phyloP scores from a whole-genome alignment of 2,113 vertebrate genomes.

The Castor canadensis region DNA sequence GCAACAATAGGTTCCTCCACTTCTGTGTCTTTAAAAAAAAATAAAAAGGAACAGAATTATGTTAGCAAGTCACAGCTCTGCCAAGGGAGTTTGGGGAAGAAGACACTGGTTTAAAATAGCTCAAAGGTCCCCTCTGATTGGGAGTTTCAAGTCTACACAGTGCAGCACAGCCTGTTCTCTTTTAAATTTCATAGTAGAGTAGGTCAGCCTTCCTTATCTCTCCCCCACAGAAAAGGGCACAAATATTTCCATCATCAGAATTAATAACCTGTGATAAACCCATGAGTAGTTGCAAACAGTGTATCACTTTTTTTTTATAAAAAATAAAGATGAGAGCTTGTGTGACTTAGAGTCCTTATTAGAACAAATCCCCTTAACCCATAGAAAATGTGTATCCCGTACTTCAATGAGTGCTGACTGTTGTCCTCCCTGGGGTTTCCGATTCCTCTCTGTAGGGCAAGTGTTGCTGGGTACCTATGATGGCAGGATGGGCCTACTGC shows the following conservation, averaged over 20 bases:
- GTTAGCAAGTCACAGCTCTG: constrained; percentile 63
- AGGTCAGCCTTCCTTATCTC: constrained; percentile 34
- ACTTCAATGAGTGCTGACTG: neutral
- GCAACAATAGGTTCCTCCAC: neutral
- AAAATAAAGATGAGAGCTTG: neutral
- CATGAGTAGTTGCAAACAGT: constrained; percentile 5
- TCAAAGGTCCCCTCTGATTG: constrained; percentile 50
- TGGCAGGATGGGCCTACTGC: fast-evolving
- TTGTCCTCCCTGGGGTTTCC: neutral
- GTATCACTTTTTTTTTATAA: neutral
- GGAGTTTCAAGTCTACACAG: constrained; percentile 35
- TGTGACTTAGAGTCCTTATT: neutral
- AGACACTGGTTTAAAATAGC: constrained; percentile 74
- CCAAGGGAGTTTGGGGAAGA: constrained; percentile 63
- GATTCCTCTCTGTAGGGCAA: neutral
- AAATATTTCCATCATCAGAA: neutral
- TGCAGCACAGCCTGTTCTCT: constrained; percentile 51
- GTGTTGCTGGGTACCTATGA: fast-evolving
- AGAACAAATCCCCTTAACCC: neutral
- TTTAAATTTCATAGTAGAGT: neutral
- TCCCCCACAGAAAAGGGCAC: neutral
- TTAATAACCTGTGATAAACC: neutral
- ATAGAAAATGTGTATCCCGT: neutral
- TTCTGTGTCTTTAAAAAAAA: neutral
- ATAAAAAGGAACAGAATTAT: neutral